phyloP scores from a whole-genome alignment of 1,140 invertebrate genomes.

The Orchesella cincta region DNA sequence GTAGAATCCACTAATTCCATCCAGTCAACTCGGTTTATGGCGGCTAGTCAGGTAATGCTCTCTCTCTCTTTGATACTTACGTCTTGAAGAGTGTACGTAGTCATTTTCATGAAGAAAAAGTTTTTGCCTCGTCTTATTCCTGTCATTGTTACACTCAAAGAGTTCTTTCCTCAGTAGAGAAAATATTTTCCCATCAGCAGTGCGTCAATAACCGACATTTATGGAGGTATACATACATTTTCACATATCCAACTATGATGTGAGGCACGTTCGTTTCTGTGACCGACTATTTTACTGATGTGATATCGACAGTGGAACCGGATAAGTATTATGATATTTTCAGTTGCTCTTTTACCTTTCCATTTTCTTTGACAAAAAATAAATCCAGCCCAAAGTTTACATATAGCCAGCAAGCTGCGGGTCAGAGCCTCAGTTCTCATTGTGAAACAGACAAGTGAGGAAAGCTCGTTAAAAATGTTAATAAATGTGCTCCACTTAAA shows the following conservation, averaged over 20 bases:
- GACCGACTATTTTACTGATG: too few species aligned
- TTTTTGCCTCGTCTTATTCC: not conserved
- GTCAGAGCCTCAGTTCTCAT: too few species aligned
- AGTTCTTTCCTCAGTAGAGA: not conserved
- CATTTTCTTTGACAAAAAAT: not conserved
- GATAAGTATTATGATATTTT: not conserved
- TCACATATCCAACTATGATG: not conserved
- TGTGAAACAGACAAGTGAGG: too few species aligned
- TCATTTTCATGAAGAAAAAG: not conserved
- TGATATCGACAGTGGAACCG: too few species aligned
- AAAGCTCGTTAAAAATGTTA: too few species aligned
- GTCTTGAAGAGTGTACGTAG: not conserved
- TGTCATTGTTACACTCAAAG: not conserved
- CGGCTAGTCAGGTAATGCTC: not conserved
- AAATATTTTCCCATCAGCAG: not conserved
- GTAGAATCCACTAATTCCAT: not conserved
- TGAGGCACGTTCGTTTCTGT: not conserved
- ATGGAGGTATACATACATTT: not conserved
- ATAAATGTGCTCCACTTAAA: too few species aligned
- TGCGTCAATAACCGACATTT: not conserved
- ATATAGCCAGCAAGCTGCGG: too few species aligned
- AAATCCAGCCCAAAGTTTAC: not conserved
- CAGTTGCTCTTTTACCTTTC: not conserved
- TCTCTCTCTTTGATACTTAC: not conserved
- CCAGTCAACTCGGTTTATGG: not conserved